Percentiles rank a stretch among this genome's conserved stretches.
These are phyloP conservation scores for Clarias pachynema DNA, from an alignment of 2,797 vertebrate genomes.

Conservation along the genomic window DNA sequence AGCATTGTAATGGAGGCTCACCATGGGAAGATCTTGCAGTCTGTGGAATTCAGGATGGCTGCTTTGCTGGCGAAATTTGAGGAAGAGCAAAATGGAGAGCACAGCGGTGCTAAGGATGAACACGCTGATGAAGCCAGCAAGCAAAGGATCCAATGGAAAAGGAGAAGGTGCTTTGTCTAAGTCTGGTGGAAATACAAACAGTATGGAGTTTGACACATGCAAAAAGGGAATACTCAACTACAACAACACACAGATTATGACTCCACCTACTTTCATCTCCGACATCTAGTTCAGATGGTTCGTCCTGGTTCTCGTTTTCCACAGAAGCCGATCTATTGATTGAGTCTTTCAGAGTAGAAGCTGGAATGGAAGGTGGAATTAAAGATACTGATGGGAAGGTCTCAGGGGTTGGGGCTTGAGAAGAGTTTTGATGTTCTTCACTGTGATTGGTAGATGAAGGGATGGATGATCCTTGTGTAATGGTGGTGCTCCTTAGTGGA, in stretches of 20 bases:
- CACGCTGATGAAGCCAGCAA: conserved; percentile 82
- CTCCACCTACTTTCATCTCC: conserved; percentile 70
- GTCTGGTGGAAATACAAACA: conserved; percentile 51
- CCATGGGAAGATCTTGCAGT: conserved; percentile 90
- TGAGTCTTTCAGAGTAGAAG: conserved; percentile 28
- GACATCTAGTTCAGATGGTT: conserved; percentile 71
- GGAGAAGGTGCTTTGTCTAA: conserved; percentile 51
- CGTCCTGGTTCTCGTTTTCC: conserved; percentile 55
- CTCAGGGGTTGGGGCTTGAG: conserved; percentile 40
- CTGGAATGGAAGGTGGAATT: conserved; percentile 47
- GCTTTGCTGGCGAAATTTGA: conserved; percentile 80
- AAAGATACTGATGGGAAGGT: not conserved
- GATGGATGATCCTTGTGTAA: conserved; percentile 36
- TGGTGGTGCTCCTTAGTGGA: conserved; percentile 42
- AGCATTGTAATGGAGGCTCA: conserved; percentile 58
- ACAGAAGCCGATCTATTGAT: conserved; percentile 44
- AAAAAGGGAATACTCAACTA: not conserved
- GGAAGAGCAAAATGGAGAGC: conserved; percentile 81
- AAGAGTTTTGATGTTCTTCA: conserved; percentile 49
- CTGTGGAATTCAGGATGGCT: conserved; percentile 85
- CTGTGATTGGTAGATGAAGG: conserved; percentile 34
- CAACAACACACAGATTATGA: not conserved
- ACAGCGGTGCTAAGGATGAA: conserved; percentile 83
- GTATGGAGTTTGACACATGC: not conserved
- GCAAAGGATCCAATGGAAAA: conserved; percentile 78